Percentiles rank a stretch among this genome's conserved stretches.
phyloP scores from a whole-genome alignment of 1,140 invertebrate genomes.

The Pararge aegeria region DNA sequence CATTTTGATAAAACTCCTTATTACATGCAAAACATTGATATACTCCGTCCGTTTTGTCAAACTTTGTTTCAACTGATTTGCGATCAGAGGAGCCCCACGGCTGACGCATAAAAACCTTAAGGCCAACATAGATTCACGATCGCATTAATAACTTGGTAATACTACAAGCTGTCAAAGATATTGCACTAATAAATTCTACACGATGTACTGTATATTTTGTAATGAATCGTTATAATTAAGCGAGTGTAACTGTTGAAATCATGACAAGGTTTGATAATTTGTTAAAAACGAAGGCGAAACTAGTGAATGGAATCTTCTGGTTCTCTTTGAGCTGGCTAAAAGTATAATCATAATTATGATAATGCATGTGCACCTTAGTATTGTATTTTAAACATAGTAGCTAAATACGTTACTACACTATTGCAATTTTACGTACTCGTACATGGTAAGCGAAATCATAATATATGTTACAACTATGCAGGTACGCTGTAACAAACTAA shows the following conservation, averaged over 20 bases:
- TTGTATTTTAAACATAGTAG: background rate
- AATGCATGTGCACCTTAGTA: too few species aligned
- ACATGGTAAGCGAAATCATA: background rate
- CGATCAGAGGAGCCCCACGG: conserved; percentile 22
- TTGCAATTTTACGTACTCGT: background rate
- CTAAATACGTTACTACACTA: background rate
- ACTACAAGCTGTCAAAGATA: conserved; percentile 19
- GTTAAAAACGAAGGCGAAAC: background rate
- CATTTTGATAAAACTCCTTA: conserved; percentile 13
- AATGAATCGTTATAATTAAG: background rate
- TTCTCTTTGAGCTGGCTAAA: too few species aligned
- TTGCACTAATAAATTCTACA: conserved; percentile 21
- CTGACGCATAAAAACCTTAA: too few species aligned
- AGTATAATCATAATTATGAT: too few species aligned
- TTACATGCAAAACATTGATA: conserved; percentile 11
- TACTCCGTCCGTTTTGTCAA: conserved; percentile 8
- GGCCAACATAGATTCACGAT: conserved; percentile 20
- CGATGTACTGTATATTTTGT: conserved; percentile 16
- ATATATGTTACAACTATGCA: background rate
- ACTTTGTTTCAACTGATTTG: conserved; percentile 17
- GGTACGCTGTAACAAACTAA: conserved; percentile 1
- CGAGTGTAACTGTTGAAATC: background rate
- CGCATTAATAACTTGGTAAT: conserved; percentile 10
- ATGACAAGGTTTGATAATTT: background rate
- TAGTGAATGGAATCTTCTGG: too few species aligned